phyloP scores from a whole-genome alignment of 2,888 invertebrate species.

The Baccha elongata region DNA sequence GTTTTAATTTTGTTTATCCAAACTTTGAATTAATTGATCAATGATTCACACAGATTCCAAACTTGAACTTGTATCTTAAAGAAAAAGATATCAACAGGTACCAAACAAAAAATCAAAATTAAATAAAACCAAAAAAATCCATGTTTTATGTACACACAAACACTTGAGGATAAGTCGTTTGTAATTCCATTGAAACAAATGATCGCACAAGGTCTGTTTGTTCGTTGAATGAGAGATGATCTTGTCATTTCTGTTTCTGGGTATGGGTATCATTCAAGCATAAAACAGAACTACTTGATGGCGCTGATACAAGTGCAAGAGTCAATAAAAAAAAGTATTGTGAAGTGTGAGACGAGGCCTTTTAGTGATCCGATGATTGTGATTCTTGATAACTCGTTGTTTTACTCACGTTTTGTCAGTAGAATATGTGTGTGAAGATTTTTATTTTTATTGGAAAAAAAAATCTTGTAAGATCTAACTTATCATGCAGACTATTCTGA shows the following conservation, averaged over 20 bases:
- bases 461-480: too few relatives aligned
- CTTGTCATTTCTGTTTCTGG: conserved; percentile 34
- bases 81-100: conserved; percentile 9
- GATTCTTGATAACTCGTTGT: conserved; percentile 10
- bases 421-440: conserved; percentile 4
- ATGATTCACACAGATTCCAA: not conserved
- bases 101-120: not conserved
- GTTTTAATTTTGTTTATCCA: not conserved
- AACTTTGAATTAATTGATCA: too few relatives aligned
- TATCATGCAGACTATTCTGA: too few relatives aligned
- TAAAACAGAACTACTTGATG: conserved; percentile 43
- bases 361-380: conserved; percentile 29
- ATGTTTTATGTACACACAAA: conserved; percentile 31
- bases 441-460: not conserved
- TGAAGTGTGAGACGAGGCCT: conserved; percentile 42
- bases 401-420: conserved; percentile 12
- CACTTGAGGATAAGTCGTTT: conserved; percentile 37
- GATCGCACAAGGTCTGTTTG: conserved; percentile 33
- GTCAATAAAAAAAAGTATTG: conserved; percentile 47
- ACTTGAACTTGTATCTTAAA: not conserved
- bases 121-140: conserved; percentile 5
- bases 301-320: conserved; percentile 64
- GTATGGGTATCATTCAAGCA: conserved; percentile 37
- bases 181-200: conserved; percentile 66
- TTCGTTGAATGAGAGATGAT: conserved; percentile 41